A percentile compares a stretch with the other conserved stretches of the same genome.
phyloP scores from a whole-genome alignment of 2,888 invertebrate genomes.

The Baronia brevicornis region DNA sequence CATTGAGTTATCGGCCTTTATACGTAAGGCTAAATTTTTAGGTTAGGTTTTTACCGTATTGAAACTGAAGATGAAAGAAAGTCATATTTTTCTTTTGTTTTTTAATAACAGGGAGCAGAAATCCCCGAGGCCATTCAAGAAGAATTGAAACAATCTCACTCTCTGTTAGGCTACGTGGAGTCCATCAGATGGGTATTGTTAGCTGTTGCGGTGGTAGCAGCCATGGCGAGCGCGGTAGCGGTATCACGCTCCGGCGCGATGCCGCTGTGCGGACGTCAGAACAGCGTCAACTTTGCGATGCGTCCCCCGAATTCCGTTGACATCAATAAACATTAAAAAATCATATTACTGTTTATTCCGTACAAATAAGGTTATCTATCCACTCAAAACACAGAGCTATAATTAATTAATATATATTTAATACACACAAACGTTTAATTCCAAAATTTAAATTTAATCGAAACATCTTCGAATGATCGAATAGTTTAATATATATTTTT shows the following conservation, averaged over 20 bases:
- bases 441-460: too few relatives aligned
- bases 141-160: constrained; percentile 47
- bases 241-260: constrained; percentile 35
- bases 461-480: too few relatives aligned
- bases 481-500: too few relatives aligned
- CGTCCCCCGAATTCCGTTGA: constrained; percentile 33
- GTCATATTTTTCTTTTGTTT: not conserved
- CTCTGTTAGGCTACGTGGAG: constrained; percentile 47
- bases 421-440: too few relatives aligned
- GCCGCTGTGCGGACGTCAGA: constrained; percentile 40
- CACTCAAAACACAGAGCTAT: too few relatives aligned
- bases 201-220: constrained; percentile 33
- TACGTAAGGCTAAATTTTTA: too few relatives aligned
- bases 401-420: too few relatives aligned
- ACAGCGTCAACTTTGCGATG: constrained; percentile 56
- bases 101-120: constrained; percentile 49
- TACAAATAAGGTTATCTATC: too few relatives aligned
- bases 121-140: constrained; percentile 42
- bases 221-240: constrained; percentile 26
- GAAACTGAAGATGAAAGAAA: not conserved
- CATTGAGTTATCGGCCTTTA: too few relatives aligned
- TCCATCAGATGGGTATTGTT: constrained; percentile 57
- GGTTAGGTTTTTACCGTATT: too few relatives aligned
- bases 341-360: too few relatives aligned
- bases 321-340: constrained; percentile 38